phyloP scores from a whole-genome alignment of 1,140 invertebrate species.

The Rhopalosiphum maidis region DNA sequence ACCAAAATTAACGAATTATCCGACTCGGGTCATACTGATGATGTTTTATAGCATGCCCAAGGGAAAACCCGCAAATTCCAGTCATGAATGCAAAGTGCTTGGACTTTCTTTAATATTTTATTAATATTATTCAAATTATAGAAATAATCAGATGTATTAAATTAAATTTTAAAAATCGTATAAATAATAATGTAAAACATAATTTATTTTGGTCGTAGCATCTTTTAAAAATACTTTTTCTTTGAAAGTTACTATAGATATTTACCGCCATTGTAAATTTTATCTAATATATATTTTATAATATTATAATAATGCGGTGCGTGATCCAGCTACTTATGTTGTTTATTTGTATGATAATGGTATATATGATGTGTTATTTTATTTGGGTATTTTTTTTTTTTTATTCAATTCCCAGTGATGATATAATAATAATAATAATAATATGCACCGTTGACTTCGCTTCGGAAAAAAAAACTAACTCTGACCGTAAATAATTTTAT shows the following conservation, averaged over 20 bases:
- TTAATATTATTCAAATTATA: conserved; percentile 26
- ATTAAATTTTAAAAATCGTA: neutral
- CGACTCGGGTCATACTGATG: neutral
- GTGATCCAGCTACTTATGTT: conserved; percentile 4
- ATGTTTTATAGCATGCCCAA: neutral
- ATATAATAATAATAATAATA: neutral
- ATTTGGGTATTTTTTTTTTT: neutral
- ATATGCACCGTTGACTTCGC: neutral
- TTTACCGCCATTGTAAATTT: neutral
- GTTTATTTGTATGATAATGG: neutral
- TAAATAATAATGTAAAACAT: neutral
- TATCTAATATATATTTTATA: neutral
- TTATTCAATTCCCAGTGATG: neutral
- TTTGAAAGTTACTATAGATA: too few relatives aligned
- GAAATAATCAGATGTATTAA: neutral
- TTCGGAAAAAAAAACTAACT: neutral
- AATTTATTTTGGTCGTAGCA: neutral
- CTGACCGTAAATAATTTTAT: neutral
- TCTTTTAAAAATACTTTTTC: neutral
- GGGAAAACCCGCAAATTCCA: neutral
- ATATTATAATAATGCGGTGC: neutral
- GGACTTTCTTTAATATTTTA: neutral
- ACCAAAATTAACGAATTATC: neutral
- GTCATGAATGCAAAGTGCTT: neutral
- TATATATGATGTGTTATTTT: neutral